These are phyloP conservation scores for Phaethon lepturus DNA, from an alignment of 2,113 vertebrate species.

Conservation along the genomic window DNA sequence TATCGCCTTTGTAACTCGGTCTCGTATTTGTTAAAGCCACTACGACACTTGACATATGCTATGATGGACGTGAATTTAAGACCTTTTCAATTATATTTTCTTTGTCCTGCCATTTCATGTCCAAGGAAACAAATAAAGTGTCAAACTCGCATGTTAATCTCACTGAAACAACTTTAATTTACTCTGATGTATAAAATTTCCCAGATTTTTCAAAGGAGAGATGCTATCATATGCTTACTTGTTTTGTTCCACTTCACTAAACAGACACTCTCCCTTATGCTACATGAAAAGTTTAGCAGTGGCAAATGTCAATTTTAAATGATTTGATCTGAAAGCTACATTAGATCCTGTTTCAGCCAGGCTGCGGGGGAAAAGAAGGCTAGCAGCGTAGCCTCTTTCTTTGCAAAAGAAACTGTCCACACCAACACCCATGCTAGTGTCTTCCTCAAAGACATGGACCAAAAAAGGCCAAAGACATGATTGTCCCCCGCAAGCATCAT, in stretches of 20 bases:
- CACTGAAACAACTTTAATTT: constrained; percentile 7
- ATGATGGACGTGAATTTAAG: neutral
- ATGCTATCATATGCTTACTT: constrained; percentile 29
- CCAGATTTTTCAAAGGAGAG: constrained; percentile 34
- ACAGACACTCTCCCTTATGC: constrained; percentile 41
- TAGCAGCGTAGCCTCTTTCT: neutral
- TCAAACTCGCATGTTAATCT: neutral
- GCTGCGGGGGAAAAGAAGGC: neutral
- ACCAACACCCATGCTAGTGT: neutral
- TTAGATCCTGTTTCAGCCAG: neutral
- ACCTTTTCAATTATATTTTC: neutral
- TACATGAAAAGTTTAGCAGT: constrained; percentile 46
- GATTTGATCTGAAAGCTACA: constrained; percentile 25
- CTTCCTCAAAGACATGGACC: neutral
- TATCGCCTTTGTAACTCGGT: neutral
- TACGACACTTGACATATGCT: neutral
- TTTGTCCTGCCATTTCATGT: neutral
- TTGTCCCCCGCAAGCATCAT: neutral
- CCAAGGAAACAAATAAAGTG: neutral
- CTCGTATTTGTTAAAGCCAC: neutral
- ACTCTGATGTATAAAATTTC: neutral
- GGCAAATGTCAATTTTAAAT: constrained; percentile 45
- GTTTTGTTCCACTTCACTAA: constrained; percentile 29
- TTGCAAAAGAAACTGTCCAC: neutral
- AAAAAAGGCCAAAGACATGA: neutral